These are phyloP conservation scores for Cherax quadricarinatus DNA, from an alignment of 1,140 invertebrate species.

Conservation along the genomic window DNA sequence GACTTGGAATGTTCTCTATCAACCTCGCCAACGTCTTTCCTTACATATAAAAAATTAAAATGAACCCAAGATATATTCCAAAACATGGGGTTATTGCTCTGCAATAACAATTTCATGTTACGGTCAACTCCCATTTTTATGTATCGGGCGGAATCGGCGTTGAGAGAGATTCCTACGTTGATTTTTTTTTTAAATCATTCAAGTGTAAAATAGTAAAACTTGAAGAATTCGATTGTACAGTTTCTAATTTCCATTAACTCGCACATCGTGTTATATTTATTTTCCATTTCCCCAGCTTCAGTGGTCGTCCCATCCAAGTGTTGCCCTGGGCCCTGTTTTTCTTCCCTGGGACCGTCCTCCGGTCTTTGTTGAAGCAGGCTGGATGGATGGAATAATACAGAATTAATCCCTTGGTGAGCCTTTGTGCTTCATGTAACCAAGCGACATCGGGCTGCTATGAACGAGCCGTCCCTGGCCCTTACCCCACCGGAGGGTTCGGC, in stretches of 20 bases:
- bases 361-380: slow-evolving; percentile 16
- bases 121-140: neutral
- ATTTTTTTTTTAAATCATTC: neutral
- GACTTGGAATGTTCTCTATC: no score
- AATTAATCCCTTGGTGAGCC: slow-evolving; percentile 43
- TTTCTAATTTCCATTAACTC: neutral
- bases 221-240: neutral
- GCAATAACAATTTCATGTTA: neutral
- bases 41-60: neutral
- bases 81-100: neutral
- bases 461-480: neutral
- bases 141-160: neutral
- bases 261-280: neutral
- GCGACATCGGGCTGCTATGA: slow-evolving; percentile 13
- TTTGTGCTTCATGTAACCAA: slow-evolving; percentile 52
- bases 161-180: neutral
- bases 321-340: neutral
- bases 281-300: neutral
- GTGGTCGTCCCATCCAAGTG: neutral
- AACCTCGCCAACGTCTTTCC: no score
- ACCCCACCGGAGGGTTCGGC: neutral
- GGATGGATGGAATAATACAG: slow-evolving; percentile 36
- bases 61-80: neutral
- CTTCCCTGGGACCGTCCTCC: neutral
- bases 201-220: neutral